Evolutionary conservation across 2,888 invertebrate genomes (phyloP), one percentile per base, ranked within the genome.

Genomic region (Agrypnus murinus): DNA sequence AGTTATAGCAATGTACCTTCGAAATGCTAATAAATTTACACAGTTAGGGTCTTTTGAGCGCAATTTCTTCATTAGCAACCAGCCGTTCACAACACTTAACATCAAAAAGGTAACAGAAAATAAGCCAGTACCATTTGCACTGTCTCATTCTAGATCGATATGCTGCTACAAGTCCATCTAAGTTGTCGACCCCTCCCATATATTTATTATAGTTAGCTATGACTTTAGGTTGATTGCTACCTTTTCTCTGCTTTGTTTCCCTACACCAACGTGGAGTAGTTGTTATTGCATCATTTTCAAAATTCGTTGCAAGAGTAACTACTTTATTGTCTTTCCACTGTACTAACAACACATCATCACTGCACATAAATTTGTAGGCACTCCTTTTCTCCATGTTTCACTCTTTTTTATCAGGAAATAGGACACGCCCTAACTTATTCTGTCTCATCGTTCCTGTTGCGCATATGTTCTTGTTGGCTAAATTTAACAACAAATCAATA

Each of bases 41-140:
- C 36, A 34, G 4, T 25, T 48, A 34, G 34, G 19, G 50, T 46
- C 15, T 15, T 48, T 12, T 34, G 48, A 46, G 46, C 46, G 32
- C 10, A 62, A 31, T 62, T 62, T 62, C 46, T 45, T 10, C n/a
- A 62, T 7, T 31, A 62, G 62, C 31, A 62, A 25, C 62, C 46
- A 62, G 10, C 12, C 12, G 43, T 43, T 43, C 6, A 46, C 46
- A 3, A 46, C 46, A n/a, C 17, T 17, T 17, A 7, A 46, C n/a
- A n/a, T n/a, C n/a, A n/a, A n/a, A n/a, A n/a, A n/a, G n/a, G n/a
- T n/a, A n/a, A n/a, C n/a, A n/a, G n/a, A n/a, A n/a, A n/a, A n/a
- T n/a, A n/a, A n/a, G n/a, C n/a, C n/a, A n/a, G n/a, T 1, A 19
- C 2, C 17, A 46, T 2, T 46, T 46, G 19, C 3, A 7, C 43